Evolutionary conservation across 2,797 vertebrate species (phyloP).

Genomic region (Sebastes alutus): DNA sequence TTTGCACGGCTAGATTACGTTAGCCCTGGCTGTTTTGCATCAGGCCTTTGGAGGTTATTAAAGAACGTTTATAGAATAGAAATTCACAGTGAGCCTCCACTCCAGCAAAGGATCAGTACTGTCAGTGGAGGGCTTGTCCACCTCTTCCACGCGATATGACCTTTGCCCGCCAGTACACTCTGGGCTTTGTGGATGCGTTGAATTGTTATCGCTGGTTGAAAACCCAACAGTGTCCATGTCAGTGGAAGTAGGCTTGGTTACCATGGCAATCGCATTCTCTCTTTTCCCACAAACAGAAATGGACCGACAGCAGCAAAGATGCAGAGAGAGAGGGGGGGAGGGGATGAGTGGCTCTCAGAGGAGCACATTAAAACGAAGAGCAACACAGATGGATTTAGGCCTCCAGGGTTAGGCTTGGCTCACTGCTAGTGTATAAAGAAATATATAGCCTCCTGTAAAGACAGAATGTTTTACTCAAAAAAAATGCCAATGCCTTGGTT

Average conservation of each 20-base stretch:
- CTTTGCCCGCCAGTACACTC: constrained; percentile 32
- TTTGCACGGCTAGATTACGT: constrained; percentile 19
- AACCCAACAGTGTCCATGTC: constrained; percentile 26
- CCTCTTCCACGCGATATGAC: constrained; percentile 8
- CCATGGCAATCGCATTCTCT: constrained; percentile 64
- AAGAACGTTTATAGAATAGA: neutral
- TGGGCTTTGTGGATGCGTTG: constrained; percentile 30
- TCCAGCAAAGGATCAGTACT: neutral
- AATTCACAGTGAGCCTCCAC: neutral
- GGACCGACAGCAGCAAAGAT: constrained; percentile 48
- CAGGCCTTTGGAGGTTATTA: neutral
- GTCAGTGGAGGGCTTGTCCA: constrained; percentile 9
- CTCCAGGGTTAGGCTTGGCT: constrained; percentile 62
- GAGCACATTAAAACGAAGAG: constrained; percentile 72
- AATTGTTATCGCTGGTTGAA: constrained; percentile 42
- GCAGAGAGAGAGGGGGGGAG: constrained; percentile 8
- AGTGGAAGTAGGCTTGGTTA: constrained; percentile 48
- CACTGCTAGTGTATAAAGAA: constrained; percentile 56
- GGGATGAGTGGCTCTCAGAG: constrained; percentile 69
- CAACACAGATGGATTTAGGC: constrained; percentile 65
- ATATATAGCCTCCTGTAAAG: constrained; percentile 62
- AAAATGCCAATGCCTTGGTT: constrained; percentile 39
- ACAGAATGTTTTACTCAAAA: constrained; percentile 36
- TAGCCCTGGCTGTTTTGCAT: neutral
- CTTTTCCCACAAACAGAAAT: constrained; percentile 44